These are phyloP conservation scores for Sarcophaga peregrina DNA, from an alignment of 1,140 invertebrate species.

Conservation along the genomic window DNA sequence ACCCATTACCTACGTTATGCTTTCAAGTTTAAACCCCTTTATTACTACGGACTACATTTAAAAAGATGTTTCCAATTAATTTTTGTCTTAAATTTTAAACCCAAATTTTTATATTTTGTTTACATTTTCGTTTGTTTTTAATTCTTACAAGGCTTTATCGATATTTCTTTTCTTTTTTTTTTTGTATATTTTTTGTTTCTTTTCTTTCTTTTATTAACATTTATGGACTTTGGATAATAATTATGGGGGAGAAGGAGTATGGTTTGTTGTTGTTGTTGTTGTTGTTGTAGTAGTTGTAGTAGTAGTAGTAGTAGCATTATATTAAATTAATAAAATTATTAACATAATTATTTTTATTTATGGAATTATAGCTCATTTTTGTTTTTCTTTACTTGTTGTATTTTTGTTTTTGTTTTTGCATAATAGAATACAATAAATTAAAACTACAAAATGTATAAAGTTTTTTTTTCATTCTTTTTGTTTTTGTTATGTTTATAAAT, in stretches of 20 bases:
- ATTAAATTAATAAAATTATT: constrained; percentile 17
- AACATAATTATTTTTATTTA: constrained; percentile 17
- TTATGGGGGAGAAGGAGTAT: neutral
- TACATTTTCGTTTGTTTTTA: neutral
- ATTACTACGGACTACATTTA: no score
- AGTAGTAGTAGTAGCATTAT: neutral
- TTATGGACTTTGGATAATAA: constrained; percentile 11
- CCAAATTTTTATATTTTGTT: no score
- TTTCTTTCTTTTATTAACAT: neutral
- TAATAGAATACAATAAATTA: constrained; percentile 10
- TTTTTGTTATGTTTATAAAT: neutral
- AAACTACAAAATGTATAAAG: constrained; percentile 19
- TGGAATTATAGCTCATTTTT: constrained; percentile 6
- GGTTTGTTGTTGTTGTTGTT: neutral
- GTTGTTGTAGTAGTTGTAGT: neutral
- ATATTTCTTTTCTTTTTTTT: neutral
- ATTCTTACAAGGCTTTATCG: constrained; percentile 14
- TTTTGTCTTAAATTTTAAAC: no score
- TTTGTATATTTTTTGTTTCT: no score
- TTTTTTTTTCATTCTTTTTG: neutral
- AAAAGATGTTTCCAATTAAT: no score
- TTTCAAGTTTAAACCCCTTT: no score
- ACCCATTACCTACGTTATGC: no score
- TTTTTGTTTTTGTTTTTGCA: constrained; percentile 4
- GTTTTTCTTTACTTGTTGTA: neutral